Evolutionary conservation across 2,113 vertebrate genomes (phyloP).

Genomic region (Perca fluviatilis): DNA sequence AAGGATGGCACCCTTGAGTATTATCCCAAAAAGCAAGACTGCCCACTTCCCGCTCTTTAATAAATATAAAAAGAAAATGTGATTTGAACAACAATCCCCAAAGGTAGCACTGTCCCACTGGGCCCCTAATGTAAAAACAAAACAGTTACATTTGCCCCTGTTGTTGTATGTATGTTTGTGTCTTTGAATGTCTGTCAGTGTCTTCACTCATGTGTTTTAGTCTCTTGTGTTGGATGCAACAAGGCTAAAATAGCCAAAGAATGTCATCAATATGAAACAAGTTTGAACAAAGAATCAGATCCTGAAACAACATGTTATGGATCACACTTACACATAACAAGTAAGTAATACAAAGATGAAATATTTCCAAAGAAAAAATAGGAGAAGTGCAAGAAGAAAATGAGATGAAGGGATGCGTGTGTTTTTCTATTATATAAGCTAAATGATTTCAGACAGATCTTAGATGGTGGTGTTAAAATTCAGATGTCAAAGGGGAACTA

Average conservation of each 20-base stretch:
- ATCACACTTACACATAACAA: slow-evolving; percentile 5
- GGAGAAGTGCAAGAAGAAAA: not conserved
- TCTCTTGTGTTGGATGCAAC: not conserved
- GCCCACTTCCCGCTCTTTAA: slow-evolving; percentile 7
- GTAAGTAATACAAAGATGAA: not conserved
- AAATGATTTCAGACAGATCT: slow-evolving; percentile 19
- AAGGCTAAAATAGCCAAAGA: slow-evolving; percentile 56
- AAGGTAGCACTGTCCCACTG: slow-evolving; percentile 56
- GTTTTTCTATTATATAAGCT: slow-evolving; percentile 19
- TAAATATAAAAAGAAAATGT: slow-evolving; percentile 16
- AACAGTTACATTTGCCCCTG: slow-evolving; percentile 54
- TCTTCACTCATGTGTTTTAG: slow-evolving; percentile 5
- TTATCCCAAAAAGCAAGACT: not conserved
- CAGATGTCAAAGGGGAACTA: slow-evolving; percentile 27
- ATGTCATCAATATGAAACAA: slow-evolving; percentile 22
- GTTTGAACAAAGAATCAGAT: slow-evolving; percentile 47
- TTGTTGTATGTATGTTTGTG: slow-evolving; percentile 18
- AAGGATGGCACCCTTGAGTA: not conserved
- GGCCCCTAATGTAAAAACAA: slow-evolving; percentile 30
- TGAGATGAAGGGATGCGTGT: slow-evolving; percentile 23
- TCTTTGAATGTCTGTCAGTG: slow-evolving; percentile 25
- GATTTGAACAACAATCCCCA: slow-evolving; percentile 46
- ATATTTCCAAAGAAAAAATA: slow-evolving; percentile 35
- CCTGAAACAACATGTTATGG: not conserved
- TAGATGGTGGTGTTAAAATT: slow-evolving; percentile 26